Percentiles rank a stretch among this genome's conserved stretches.
Evolutionary conservation across 2,888 invertebrate genomes (phyloP).

Genomic region (Drosophila meridionalis): DNA sequence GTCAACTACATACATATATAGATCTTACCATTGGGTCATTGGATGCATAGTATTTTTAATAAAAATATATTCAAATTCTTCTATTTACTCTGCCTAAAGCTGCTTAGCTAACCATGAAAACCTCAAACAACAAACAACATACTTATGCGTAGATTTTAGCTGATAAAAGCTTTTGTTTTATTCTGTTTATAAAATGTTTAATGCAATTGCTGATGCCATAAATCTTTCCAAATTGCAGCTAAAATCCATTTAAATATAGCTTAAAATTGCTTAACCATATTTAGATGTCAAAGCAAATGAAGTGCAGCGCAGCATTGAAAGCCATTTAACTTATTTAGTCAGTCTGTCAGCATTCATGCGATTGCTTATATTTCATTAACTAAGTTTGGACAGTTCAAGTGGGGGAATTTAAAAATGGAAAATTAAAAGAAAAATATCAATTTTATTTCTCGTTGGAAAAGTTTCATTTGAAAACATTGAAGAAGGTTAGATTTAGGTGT

Average conservation of each 20-base stretch:
- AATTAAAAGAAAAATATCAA: no score
- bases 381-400: neutral
- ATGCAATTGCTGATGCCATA: neutral
- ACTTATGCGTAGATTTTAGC: neutral
- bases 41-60: neutral
- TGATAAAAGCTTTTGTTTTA: neutral
- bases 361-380: neutral
- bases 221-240: neutral
- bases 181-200: neutral
- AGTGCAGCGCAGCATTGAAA: neutral
- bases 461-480: no score
- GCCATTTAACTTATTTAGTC: neutral
- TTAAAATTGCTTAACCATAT: neutral
- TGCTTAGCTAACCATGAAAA: neutral
- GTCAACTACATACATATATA: neutral
- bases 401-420: no score
- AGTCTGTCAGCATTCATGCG: neutral
- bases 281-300: constrained; percentile 1
- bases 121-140: neutral
- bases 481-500: no score
- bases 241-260: neutral
- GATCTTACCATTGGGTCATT: no score
- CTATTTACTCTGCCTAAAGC: neutral
- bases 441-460: no score
- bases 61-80: neutral